Evolutionary conservation across 2,888 invertebrate species (phyloP).

Genomic region (Didymodactylos carnosus): DNA sequence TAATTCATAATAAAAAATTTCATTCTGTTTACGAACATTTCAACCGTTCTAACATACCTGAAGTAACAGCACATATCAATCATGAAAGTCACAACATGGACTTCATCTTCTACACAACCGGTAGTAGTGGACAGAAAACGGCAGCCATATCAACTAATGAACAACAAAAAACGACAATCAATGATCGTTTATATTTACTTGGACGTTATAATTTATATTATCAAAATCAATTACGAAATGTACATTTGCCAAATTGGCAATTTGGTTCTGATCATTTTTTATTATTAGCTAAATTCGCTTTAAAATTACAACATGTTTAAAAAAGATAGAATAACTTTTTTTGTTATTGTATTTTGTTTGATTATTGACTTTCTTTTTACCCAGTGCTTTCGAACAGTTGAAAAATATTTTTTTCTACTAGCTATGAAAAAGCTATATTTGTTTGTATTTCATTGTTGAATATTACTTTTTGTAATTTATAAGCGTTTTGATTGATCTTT

Average conservation of each 20-base stretch:
- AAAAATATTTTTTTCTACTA: too few relatives aligned
- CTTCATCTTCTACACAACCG: slow-evolving; percentile 63
- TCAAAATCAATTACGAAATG: background rate
- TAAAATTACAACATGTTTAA: background rate
- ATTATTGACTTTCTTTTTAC: too few relatives aligned
- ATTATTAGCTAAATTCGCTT: slow-evolving; percentile 2
- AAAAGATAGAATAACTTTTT: too few relatives aligned
- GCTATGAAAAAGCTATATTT: too few relatives aligned
- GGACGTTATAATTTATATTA: background rate
- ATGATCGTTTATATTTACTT: background rate
- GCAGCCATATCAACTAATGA: too few relatives aligned
- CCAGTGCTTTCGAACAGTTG: too few relatives aligned
- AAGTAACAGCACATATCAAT: slow-evolving; percentile 19
- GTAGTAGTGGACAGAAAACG: too few relatives aligned
- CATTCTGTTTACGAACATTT: slow-evolving; percentile 45
- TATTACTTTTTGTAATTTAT: too few relatives aligned
- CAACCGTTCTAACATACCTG: slow-evolving; percentile 18
- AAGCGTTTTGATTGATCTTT: too few relatives aligned
- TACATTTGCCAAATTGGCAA: slow-evolving; percentile 1
- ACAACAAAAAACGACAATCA: background rate
- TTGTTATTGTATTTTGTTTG: too few relatives aligned
- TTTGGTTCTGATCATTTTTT: slow-evolving; percentile 12
- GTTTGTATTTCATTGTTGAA: too few relatives aligned
- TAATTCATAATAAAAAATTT: slow-evolving; percentile 34
- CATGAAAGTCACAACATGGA: slow-evolving; percentile 44